Evolutionary conservation across 1,140 invertebrate genomes (phyloP).

Genomic region (Holotrichia oblita): DNA sequence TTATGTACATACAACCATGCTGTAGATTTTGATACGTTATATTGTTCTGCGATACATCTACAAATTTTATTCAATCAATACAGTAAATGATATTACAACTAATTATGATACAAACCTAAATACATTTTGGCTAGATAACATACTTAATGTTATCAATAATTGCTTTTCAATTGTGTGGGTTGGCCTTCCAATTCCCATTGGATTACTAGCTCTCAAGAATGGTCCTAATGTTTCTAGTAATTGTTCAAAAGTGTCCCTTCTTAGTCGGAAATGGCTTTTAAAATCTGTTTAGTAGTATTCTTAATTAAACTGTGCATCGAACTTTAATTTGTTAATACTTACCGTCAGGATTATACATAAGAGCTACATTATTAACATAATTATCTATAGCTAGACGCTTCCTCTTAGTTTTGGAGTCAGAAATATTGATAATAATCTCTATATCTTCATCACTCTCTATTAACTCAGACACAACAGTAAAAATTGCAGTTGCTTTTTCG

Average conservation of each 20-base stretch:
- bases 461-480: conserved; percentile 8
- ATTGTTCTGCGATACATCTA: conserved; percentile 27
- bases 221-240: background rate
- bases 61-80: background rate
- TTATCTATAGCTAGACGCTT: background rate
- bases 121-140: conserved; percentile 10
- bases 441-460: conserved; percentile 7
- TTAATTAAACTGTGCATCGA: background rate
- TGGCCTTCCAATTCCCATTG: background rate
- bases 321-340: background rate
- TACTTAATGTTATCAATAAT: conserved; percentile 2
- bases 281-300: conserved; percentile 8
- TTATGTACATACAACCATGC: background rate
- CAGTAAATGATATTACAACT: background rate
- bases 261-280: conserved; percentile 3
- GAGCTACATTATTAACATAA: conserved; percentile 9
- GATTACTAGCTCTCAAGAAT: background rate
- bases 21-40: conserved; percentile 29
- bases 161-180: background rate
- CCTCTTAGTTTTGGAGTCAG: background rate
- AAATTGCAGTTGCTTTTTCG: background rate
- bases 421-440: conserved; percentile 2
- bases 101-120: background rate
- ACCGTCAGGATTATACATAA: conserved; percentile 14
- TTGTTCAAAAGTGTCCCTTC: background rate